A percentile compares a stretch with the other conserved stretches of the same genome.
Evolutionary conservation across 2,113 vertebrate species (phyloP).

Genomic region (Peucedramus taeniatus): DNA sequence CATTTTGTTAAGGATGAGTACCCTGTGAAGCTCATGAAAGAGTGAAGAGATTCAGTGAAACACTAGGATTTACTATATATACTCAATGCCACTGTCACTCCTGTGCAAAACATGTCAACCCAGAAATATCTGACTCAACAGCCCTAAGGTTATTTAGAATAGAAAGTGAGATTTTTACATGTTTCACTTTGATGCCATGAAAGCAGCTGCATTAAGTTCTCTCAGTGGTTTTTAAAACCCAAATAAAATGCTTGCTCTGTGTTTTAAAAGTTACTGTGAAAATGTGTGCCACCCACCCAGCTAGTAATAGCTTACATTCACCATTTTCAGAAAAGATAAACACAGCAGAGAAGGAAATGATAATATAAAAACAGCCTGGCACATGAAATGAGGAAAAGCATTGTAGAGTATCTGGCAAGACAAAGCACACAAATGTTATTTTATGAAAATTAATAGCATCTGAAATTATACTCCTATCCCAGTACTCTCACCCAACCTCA

Average conservation of each 20-base stretch:
- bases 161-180: constrained; percentile 61
- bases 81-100: constrained; percentile 67
- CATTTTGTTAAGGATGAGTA: constrained; percentile 66
- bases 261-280: constrained; percentile 68
- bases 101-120: constrained; percentile 65
- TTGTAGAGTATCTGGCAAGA: constrained; percentile 51
- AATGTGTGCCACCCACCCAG: constrained; percentile 69
- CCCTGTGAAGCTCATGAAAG: constrained; percentile 66
- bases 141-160: constrained; percentile 69
- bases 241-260: constrained; percentile 69
- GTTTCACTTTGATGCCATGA: constrained; percentile 67
- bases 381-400: constrained; percentile 41
- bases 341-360: constrained; percentile 63
- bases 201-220: constrained; percentile 62
- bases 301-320: constrained; percentile 62
- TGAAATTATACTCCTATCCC: not conserved
- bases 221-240: constrained; percentile 55
- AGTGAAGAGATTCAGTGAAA: constrained; percentile 65
- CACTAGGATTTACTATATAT: constrained; percentile 61
- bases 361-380: constrained; percentile 61
- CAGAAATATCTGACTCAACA: constrained; percentile 68
- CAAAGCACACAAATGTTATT: constrained; percentile 47
- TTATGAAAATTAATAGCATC: constrained; percentile 65
- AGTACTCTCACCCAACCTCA: not conserved
- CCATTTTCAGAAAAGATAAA: constrained; percentile 69